Evolutionary conservation across 2,113 vertebrate genomes (phyloP).

Genomic region (Todiramphus chloris): DNA sequence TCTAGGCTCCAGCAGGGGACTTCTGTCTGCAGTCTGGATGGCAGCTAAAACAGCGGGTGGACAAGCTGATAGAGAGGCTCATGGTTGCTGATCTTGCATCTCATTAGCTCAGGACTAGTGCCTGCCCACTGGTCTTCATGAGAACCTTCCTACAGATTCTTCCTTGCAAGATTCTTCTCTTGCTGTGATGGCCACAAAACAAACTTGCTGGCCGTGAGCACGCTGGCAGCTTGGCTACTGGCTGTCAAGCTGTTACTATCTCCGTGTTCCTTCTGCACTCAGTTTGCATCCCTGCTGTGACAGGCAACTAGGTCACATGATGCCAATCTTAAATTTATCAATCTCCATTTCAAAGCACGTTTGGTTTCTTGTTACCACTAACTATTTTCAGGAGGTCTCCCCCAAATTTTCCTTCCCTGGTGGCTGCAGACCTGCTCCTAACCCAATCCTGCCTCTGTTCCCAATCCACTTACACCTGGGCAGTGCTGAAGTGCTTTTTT

Average conservation of each 20-base stretch:
- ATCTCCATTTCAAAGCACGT: background rate
- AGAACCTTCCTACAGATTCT: background rate
- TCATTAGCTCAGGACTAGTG: background rate
- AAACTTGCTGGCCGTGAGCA: background rate
- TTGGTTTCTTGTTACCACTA: background rate
- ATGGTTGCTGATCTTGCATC: background rate
- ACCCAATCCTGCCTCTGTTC: accelerated
- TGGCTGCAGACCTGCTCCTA: background rate
- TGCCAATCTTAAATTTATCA: background rate
- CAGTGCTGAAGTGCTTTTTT: background rate
- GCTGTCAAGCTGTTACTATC: background rate
- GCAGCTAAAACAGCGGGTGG: background rate
- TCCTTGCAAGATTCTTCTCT: background rate
- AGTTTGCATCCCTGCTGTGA: background rate
- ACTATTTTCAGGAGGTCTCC: background rate
- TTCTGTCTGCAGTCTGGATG: background rate
- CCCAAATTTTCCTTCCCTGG: background rate
- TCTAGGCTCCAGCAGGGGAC: background rate
- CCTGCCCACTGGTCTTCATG: background rate
- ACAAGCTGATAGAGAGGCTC: background rate
- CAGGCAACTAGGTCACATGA: background rate
- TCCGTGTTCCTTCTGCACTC: background rate
- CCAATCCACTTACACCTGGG: background rate
- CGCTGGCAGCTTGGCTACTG: background rate
- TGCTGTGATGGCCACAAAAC: background rate